These are phyloP conservation scores for Cosmopolites sordidus DNA, from an alignment of 2,888 invertebrate species.

Conservation along the genomic window DNA sequence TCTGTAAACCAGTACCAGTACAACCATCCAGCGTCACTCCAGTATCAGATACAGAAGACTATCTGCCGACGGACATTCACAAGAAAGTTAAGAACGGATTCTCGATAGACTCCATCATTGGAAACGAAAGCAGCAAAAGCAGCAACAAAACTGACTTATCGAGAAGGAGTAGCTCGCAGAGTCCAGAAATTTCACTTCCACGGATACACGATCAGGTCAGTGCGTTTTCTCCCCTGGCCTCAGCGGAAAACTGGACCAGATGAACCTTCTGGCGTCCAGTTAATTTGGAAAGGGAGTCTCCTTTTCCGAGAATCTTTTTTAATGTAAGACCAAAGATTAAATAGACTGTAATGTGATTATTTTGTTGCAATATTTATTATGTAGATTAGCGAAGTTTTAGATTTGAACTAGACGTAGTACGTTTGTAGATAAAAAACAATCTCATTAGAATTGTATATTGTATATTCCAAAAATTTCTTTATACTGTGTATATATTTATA, in stretches of 20 bases:
- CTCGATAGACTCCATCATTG: conserved; percentile 61
- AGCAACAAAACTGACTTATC: conserved; percentile 13
- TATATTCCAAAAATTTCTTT: conserved; percentile 17
- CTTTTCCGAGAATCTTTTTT: neutral
- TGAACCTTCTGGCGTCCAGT: conserved; percentile 48
- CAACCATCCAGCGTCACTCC: conserved; percentile 41
- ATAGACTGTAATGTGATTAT: conserved; percentile 41
- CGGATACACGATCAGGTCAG: conserved; percentile 54
- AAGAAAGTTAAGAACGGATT: conserved; percentile 58
- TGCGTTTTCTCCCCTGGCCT: conserved; percentile 66
- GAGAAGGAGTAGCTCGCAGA: conserved; percentile 34
- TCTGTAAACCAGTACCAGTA: conserved; percentile 48
- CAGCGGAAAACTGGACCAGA: conserved; percentile 62
- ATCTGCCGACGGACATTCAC: conserved; percentile 36
- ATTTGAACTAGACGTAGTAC: conserved; percentile 6
- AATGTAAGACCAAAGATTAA: conserved; percentile 37
- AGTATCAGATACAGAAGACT: conserved; percentile 42
- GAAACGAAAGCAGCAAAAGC: conserved; percentile 39
- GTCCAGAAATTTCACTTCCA: conserved; percentile 38
- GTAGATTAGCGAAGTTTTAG: conserved; percentile 15
- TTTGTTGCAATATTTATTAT: conserved; percentile 44
- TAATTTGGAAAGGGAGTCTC: neutral
- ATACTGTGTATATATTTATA: conserved; percentile 26
- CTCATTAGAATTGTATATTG: conserved; percentile 11
- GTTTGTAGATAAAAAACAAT: conserved; percentile 15